Percentiles rank a stretch among this genome's conserved stretches.
These are phyloP conservation scores for Tretioscincus oriximinensis DNA, from an alignment of 2,113 vertebrate species.

Conservation along the genomic window DNA sequence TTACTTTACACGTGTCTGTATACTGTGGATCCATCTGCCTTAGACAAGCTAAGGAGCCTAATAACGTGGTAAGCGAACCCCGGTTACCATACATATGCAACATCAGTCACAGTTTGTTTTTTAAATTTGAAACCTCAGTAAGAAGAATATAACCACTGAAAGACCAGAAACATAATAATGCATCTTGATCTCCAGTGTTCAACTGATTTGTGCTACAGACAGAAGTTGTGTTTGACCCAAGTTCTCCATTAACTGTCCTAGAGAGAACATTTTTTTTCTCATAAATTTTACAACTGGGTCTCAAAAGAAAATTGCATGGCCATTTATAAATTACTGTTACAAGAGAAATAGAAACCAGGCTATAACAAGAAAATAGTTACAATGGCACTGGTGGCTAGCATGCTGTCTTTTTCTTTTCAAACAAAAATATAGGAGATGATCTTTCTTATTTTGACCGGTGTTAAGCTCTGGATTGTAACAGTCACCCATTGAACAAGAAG, in stretches of 20 bases:
- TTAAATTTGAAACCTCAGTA: neutral
- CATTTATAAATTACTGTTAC: conserved; percentile 41
- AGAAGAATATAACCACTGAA: too few relatives aligned
- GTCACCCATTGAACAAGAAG: conserved; percentile 53
- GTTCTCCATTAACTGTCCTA: conserved; percentile 41
- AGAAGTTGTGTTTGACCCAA: conserved; percentile 20
- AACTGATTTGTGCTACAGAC: neutral
- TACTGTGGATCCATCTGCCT: too few relatives aligned
- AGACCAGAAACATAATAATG: neutral
- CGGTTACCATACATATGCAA: too few relatives aligned
- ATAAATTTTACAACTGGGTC: conserved; percentile 45
- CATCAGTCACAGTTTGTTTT: neutral
- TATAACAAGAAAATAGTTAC: conserved; percentile 47
- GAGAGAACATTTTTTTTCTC: conserved; percentile 30
- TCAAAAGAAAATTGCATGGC: conserved; percentile 52
- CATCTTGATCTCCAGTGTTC: neutral
- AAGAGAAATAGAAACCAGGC: conserved; percentile 50
- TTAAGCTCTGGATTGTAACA: conserved; percentile 58
- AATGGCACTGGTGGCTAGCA: conserved; percentile 54
- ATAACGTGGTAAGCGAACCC: too few relatives aligned
- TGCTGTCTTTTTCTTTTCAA: conserved; percentile 11
- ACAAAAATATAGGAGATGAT: conserved; percentile 55
- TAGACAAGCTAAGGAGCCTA: too few relatives aligned
- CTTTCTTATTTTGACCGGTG: conserved; percentile 33
- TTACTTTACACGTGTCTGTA: too few relatives aligned